Conservation (phyloP, 2,888 invertebrate genomes). For the Ptilodon capucinus region DNA sequence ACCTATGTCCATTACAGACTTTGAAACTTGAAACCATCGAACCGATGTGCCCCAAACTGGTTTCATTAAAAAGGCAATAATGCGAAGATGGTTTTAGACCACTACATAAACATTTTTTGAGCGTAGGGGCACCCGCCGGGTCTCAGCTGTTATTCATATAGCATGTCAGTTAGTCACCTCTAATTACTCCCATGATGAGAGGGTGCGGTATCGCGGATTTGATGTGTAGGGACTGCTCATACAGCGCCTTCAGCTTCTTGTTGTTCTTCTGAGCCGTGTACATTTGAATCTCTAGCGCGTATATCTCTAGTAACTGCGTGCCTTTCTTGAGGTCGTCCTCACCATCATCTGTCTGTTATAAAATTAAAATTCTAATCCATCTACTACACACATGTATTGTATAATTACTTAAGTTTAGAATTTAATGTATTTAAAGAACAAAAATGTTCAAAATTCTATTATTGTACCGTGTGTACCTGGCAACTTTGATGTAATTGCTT, state of each 20-base stretch:
- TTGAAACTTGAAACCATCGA: no score
- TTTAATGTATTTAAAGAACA: no score
- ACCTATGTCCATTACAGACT: no score
- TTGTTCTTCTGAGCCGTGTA: conserved; percentile 99
- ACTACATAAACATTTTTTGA: no score
- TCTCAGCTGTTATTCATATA: no score
- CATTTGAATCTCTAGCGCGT: conserved; percentile 99
- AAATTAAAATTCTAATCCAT: no score
- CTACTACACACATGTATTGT: no score
- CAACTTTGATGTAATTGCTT: conserved; percentile 99
- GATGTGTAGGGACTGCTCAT: conserved; percentile 98
- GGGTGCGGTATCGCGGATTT: conserved; percentile 99
- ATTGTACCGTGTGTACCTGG: conserved; percentile 83
- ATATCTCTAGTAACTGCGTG: conserved; percentile 98
- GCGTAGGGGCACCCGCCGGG: no score
- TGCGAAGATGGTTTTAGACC: no score
- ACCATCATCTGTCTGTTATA: conserved; percentile 94
- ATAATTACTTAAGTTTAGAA: no score
- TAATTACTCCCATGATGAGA: conserved; percentile 99
- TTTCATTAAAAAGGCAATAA: no score
- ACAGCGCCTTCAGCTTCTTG: conserved; percentile 97
- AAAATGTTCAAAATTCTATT: neutral
- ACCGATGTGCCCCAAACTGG: no score
- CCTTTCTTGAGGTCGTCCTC: conserved; percentile 99
- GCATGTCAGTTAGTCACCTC: conserved; percentile 83